These are phyloP conservation scores for Tachycineta bicolor DNA, from an alignment of 2,113 vertebrate genomes.

Conservation along the genomic window DNA sequence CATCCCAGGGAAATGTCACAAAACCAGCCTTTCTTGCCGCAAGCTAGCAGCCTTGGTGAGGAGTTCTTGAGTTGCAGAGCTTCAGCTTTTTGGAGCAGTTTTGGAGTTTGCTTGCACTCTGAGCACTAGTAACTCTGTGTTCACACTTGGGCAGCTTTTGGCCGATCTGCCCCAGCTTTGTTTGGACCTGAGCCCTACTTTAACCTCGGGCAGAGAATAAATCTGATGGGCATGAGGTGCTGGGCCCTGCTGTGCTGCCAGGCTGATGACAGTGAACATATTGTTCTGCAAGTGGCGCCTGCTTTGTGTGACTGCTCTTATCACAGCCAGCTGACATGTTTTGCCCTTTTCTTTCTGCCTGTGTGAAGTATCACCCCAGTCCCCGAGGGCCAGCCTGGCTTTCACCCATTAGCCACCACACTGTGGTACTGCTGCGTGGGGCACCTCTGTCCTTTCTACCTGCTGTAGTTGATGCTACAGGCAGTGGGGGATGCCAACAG, in stretches of 20 bases:
- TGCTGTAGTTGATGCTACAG: background rate
- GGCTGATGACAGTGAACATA: conserved; percentile 12
- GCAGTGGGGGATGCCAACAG: rapidly evolving
- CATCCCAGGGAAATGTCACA: background rate
- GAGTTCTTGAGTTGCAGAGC: background rate
- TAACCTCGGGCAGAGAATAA: background rate
- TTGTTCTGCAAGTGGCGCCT: background rate
- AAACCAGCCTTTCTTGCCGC: background rate
- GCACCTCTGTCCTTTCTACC: background rate
- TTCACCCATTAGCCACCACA: rapidly evolving
- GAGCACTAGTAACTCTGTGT: background rate
- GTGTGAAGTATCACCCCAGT: rapidly evolving
- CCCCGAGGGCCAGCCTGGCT: background rate
- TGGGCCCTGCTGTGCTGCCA: background rate
- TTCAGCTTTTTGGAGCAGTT: background rate
- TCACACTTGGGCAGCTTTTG: background rate
- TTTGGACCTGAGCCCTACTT: background rate
- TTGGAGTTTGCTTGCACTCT: background rate
- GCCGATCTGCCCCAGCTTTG: background rate
- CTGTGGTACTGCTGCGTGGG: background rate
- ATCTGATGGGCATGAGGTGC: conserved; percentile 37
- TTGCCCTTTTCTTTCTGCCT: background rate
- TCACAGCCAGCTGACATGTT: background rate
- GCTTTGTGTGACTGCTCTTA: conserved; percentile 34
- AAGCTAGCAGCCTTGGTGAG: background rate